Conservation (phyloP, 2,113 vertebrate species). For the Gopherus flavomarginatus region DNA sequence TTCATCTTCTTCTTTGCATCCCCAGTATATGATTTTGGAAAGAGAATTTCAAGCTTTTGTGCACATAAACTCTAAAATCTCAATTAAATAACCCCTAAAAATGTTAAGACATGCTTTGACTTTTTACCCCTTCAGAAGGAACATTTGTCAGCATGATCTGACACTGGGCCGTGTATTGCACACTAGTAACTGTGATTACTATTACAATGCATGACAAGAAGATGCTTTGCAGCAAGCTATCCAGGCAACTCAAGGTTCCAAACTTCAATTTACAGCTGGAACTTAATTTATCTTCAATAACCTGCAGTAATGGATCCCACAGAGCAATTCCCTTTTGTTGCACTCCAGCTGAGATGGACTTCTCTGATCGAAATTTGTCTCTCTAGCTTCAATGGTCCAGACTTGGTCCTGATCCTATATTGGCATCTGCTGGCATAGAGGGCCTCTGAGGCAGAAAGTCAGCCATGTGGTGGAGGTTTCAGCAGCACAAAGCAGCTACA, state of each 20-base stretch:
- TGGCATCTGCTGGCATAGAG: conserved; percentile 11
- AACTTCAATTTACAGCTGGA: neutral
- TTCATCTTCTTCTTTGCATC: conserved; percentile 19
- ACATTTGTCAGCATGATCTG: neutral
- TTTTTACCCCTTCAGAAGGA: neutral
- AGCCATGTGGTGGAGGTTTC: conserved; percentile 30
- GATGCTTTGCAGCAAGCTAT: neutral
- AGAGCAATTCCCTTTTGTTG: neutral
- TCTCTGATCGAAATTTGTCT: neutral
- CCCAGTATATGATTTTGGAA: conserved; percentile 25
- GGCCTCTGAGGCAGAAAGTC: conserved; percentile 17
- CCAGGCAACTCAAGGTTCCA: neutral
- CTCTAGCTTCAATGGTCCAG: neutral
- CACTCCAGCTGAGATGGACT: neutral
- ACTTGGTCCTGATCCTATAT: neutral
- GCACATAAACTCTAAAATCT: conserved; percentile 18
- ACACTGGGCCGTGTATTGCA: neutral
- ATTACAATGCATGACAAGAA: neutral
- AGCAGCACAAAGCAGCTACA: conserved; percentile 4
- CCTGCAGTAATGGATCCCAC: neutral
- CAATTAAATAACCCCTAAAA: conserved; percentile 3
- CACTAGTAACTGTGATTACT: neutral
- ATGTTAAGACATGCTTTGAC: neutral
- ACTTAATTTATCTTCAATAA: neutral
- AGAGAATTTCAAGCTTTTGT: conserved; percentile 39